These are phyloP conservation scores for Streptopelia turtur DNA, from an alignment of 2,797 vertebrate genomes.

Conservation along the genomic window DNA sequence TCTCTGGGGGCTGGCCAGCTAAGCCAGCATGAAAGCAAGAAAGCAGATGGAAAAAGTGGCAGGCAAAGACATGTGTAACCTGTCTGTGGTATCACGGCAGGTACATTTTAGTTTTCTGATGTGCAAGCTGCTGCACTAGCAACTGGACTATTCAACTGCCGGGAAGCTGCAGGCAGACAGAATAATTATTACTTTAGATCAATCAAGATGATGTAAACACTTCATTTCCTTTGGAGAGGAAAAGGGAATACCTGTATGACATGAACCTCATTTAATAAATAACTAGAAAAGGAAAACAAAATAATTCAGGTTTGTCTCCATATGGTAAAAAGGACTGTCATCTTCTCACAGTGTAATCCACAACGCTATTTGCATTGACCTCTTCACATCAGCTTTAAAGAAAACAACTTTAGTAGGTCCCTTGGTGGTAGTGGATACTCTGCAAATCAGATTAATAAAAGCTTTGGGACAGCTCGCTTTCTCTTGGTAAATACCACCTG, in stretches of 20 bases:
- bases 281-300: conserved; percentile 61
- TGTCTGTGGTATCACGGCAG: neutral
- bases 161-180: neutral
- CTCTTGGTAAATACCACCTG: conserved; percentile 69
- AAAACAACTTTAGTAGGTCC: conserved; percentile 67
- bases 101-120: neutral
- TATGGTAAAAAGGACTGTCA: conserved; percentile 64
- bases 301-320: conserved; percentile 67
- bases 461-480: conserved; percentile 69
- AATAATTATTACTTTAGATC: conserved; percentile 55
- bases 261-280: conserved; percentile 63
- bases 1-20: neutral
- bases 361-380: conserved; percentile 40
- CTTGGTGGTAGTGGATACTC: conserved; percentile 61
- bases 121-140: neutral
- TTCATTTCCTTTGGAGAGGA: conserved; percentile 60
- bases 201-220: conserved; percentile 59
- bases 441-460: conserved; percentile 79
- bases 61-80: neutral
- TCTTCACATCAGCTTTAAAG: conserved; percentile 73
- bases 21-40: neutral
- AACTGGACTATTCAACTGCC: neutral
- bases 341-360: conserved; percentile 46
- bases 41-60: neutral
- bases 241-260: conserved; percentile 51